These are phyloP conservation scores for Darevskia mixta DNA, from an alignment of 2,797 vertebrate genomes.

Conservation along the genomic window DNA sequence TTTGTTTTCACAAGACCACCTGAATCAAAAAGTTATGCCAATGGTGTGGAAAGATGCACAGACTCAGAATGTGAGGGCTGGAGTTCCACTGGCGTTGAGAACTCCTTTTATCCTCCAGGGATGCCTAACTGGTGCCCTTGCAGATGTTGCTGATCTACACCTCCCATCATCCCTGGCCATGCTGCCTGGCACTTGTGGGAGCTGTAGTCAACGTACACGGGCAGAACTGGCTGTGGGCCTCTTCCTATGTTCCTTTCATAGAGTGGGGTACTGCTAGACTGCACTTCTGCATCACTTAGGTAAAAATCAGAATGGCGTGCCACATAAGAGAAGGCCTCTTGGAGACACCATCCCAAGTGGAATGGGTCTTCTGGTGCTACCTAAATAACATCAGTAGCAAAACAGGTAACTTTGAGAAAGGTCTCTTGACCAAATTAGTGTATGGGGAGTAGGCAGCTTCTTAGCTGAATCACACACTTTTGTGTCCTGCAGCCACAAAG, in stretches of 20 bases:
- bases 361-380: neutral
- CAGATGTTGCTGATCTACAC: too few species aligned
- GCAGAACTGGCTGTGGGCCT: neutral
- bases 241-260: neutral
- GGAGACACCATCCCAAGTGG: neutral
- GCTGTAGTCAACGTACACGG: too few species aligned
- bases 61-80: too few species aligned
- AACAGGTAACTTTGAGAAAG: neutral
- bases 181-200: too few species aligned
- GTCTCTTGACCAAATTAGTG: neutral
- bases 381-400: neutral
- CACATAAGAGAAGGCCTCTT: neutral
- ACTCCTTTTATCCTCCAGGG: neutral
- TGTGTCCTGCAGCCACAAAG: neutral
- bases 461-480: neutral
- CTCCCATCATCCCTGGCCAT: too few species aligned
- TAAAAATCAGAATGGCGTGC: neutral
- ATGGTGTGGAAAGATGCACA: neutral
- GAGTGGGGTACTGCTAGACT: neutral
- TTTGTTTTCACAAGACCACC: neutral
- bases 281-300: neutral
- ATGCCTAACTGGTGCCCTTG: too few species aligned
- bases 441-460: neutral
- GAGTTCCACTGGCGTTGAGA: neutral
- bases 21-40: neutral